Evolutionary conservation across 2,888 invertebrate species (phyloP).

Genomic region (Sarcophaga variegata): DNA sequence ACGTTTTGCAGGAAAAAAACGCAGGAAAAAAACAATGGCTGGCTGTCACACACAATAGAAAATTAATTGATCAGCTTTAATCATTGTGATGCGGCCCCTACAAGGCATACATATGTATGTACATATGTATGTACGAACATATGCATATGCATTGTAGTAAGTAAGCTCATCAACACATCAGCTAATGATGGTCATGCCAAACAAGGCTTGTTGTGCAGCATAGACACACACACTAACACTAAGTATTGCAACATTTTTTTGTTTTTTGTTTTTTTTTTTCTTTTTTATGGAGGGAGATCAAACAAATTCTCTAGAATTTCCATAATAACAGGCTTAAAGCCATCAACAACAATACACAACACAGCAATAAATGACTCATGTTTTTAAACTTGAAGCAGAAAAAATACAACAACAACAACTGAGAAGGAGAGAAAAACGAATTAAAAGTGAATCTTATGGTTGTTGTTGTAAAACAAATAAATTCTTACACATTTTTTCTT

Average conservation of each 20-base stretch:
- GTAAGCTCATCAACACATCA: no score
- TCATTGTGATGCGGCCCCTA: not conserved
- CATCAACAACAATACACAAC: not conserved
- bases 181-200: not conserved
- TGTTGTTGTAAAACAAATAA: no score
- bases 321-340: not conserved
- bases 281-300: no score
- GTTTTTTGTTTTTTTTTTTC: no score
- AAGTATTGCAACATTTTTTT: no score
- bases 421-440: no score
- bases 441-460: no score
- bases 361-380: slow-evolving; percentile 35
- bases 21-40: not conserved
- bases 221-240: no score
- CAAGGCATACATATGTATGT: no score
- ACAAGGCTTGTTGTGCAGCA: not conserved
- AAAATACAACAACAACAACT: slow-evolving; percentile 20
- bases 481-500: no score
- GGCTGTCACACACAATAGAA: not conserved
- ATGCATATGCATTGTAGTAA: no score
- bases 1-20: slow-evolving; percentile 11
- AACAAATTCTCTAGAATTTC: not conserved
- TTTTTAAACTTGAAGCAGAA: slow-evolving; percentile 8
- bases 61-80: slow-evolving; percentile 6
- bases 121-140: no score